Evolutionary conservation across 2,797 vertebrate genomes (phyloP).

Genomic region (Malurus leucopterus): DNA sequence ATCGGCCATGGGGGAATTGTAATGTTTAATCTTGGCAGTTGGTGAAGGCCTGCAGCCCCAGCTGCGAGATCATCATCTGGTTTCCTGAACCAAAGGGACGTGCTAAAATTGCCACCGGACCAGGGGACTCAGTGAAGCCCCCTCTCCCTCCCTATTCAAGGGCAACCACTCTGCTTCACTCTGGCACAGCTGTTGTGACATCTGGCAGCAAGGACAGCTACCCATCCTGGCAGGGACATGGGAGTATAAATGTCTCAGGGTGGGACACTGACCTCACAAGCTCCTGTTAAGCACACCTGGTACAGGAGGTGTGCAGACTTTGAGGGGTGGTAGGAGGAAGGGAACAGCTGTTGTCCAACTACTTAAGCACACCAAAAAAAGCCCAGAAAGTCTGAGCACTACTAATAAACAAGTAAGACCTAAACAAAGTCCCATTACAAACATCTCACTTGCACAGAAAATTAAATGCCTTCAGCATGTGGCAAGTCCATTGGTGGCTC

Average conservation of each 20-base stretch:
- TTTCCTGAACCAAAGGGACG: neutral
- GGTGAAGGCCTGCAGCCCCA: neutral
- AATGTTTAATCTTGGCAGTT: neutral
- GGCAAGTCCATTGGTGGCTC: neutral
- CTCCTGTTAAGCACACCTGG: neutral
- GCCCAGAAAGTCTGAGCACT: neutral
- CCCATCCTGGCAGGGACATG: rapidly evolving
- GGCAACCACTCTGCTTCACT: neutral
- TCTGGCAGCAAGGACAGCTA: neutral
- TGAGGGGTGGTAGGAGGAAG: neutral
- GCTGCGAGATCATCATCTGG: neutral
- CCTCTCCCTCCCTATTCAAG: neutral
- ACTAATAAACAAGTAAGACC: neutral
- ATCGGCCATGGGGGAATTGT: neutral
- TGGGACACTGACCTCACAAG: neutral
- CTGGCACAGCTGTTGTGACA: rapidly evolving
- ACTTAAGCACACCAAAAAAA: neutral
- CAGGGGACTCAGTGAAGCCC: neutral
- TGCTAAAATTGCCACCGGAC: neutral
- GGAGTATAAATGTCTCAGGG: neutral
- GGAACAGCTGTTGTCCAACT: neutral
- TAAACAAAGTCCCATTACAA: neutral
- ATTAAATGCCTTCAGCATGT: neutral
- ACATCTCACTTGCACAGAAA: neutral
- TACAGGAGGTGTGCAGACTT: rapidly evolving